Conservation (phyloP, 1,140 invertebrate species). For the Latrodectus geometricus region DNA sequence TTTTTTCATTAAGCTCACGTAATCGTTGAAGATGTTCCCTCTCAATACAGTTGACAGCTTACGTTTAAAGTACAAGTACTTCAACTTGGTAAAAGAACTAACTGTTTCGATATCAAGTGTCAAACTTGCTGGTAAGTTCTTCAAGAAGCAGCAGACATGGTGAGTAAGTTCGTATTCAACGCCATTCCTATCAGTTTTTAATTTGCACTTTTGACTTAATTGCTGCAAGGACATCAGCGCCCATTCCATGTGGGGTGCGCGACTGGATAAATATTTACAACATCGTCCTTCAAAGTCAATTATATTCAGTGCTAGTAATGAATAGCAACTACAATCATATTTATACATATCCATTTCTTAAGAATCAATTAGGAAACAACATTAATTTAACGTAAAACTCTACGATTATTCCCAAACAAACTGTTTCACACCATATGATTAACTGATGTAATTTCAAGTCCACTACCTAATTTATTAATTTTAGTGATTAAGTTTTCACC, state of each 20-base stretch:
- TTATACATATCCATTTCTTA: neutral
- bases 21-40: conserved; percentile 22
- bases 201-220: conserved; percentile 20
- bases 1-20: neutral
- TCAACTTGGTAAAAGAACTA: neutral
- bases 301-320: conserved; percentile 20
- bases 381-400: no score
- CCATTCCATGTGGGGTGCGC: conserved; percentile 4
- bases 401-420: no score
- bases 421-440: neutral
- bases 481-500: neutral
- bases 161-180: conserved; percentile 7
- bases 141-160: conserved; percentile 15
- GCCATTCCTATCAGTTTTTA: conserved; percentile 19
- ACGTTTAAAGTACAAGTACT: conserved; percentile 28
- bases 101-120: conserved; percentile 9
- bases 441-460: neutral
- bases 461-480: neutral
- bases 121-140: neutral
- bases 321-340: conserved; percentile 6
- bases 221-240: conserved; percentile 20
- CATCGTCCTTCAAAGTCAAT: conserved; percentile 27
- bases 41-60: conserved; percentile 8
- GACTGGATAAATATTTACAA: neutral
- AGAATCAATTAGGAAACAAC: no score